A percentile compares a stretch with the other conserved stretches of the same genome.
phyloP scores from a whole-genome alignment of 1,140 invertebrate species.

The Musca domestica region DNA sequence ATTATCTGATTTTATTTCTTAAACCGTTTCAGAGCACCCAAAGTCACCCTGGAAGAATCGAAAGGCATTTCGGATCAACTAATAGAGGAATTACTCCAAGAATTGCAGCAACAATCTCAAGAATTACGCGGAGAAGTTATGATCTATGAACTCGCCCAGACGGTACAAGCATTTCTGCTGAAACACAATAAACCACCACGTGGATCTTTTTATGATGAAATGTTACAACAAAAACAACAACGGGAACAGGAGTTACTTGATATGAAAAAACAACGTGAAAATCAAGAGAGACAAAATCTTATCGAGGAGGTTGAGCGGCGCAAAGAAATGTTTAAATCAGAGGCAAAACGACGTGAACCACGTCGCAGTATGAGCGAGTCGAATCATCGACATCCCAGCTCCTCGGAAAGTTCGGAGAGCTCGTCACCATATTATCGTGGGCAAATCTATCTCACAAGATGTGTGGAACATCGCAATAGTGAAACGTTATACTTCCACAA shows the following conservation, averaged over 20 bases:
- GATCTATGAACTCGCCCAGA: slow-evolving; percentile 71
- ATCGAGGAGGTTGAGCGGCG: slow-evolving; percentile 50
- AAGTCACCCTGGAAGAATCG: slow-evolving; percentile 47
- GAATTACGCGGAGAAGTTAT: slow-evolving; percentile 70
- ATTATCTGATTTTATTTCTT: no score
- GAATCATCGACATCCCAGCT: slow-evolving; percentile 40
- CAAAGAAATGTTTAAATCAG: slow-evolving; percentile 50
- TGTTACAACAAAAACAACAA: slow-evolving; percentile 67
- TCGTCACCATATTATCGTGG: slow-evolving; percentile 45
- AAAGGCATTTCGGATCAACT: slow-evolving; percentile 68
- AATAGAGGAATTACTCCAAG: slow-evolving; percentile 58
- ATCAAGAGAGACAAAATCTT: slow-evolving; percentile 40
- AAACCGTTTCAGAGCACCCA: slow-evolving; percentile 41
- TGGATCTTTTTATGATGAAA: slow-evolving; percentile 81
- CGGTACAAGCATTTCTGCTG: slow-evolving; percentile 67
- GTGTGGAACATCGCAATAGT: slow-evolving; percentile 44
- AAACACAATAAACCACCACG: slow-evolving; percentile 70
- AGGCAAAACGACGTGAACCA: slow-evolving; percentile 43
- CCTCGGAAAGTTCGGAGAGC: slow-evolving; percentile 49
- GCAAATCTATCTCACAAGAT: slow-evolving; percentile 42
- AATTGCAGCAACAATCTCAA: slow-evolving; percentile 60
- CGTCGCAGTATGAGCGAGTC: slow-evolving; percentile 50
- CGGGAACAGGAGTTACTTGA: slow-evolving; percentile 62
- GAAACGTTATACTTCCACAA: slow-evolving; percentile 49
- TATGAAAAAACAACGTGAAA: slow-evolving; percentile 60